These are phyloP conservation scores for Stichopus horrens DNA, from an alignment of 53 echinoderm and acorn worm genomes.

Conservation along the genomic window DNA sequence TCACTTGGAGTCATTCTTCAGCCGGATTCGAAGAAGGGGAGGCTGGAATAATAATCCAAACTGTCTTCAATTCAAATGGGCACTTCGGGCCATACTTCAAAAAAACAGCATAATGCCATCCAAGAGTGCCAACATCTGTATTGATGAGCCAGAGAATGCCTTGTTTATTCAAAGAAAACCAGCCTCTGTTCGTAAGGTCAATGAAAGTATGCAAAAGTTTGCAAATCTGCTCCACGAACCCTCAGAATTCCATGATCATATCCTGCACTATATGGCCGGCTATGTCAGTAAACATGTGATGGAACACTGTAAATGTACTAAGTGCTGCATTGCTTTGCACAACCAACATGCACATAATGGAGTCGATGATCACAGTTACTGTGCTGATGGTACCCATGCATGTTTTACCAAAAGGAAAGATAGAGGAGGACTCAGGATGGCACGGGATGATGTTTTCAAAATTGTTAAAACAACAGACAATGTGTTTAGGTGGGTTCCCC, in stretches of 20 bases:
- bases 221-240: slow-evolving; percentile 53
- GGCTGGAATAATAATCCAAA: slow-evolving; percentile 68
- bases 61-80: slow-evolving; percentile 65
- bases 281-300: slow-evolving; percentile 49
- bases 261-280: slow-evolving; percentile 53
- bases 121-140: slow-evolving; percentile 51
- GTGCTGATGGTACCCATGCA: slow-evolving; percentile 6
- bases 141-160: slow-evolving; percentile 48
- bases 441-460: slow-evolving; percentile 40
- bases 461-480: slow-evolving; percentile 55
- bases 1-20: slow-evolving; percentile 65
- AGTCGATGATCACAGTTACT: slow-evolving; percentile 27
- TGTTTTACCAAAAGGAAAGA: slow-evolving; percentile 36
- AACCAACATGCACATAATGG: slow-evolving; percentile 8
- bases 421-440: slow-evolving; percentile 33
- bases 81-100: slow-evolving; percentile 60
- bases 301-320: slow-evolving; percentile 44
- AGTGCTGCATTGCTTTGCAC: slow-evolving; percentile 57
- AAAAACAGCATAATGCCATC: slow-evolving; percentile 53
- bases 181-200: background rate
- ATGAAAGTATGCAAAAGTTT: slow-evolving; percentile 47
- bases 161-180: slow-evolving; percentile 4
- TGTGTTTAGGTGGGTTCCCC: slow-evolving; percentile 39
- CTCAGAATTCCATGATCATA: slow-evolving; percentile 58
- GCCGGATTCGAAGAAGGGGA: slow-evolving; percentile 52